Conservation (phyloP, 2,797 vertebrate genomes). For the Takifugu rubripes region DNA sequence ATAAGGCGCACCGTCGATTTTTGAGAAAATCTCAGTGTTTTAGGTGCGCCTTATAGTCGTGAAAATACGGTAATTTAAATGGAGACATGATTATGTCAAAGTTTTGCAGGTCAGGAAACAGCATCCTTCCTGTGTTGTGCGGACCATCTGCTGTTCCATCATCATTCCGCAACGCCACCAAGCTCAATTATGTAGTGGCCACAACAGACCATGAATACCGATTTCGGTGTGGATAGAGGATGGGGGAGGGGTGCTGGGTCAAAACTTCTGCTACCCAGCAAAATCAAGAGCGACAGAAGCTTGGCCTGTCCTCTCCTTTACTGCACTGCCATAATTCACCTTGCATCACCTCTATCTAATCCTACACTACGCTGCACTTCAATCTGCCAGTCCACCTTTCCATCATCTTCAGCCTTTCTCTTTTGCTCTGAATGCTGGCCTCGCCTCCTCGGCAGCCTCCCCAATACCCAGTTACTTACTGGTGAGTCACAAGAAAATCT, state of each 20-base stretch:
- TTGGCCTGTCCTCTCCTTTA: constrained; percentile 57
- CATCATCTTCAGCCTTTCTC: constrained; percentile 22
- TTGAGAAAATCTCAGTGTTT: too few relatives aligned
- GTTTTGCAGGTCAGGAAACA: constrained; percentile 1
- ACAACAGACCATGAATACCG: constrained; percentile 62
- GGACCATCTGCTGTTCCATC: constrained; percentile 26
- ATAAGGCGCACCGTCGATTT: too few relatives aligned
- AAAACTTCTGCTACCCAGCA: constrained; percentile 46
- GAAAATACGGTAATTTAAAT: too few relatives aligned
- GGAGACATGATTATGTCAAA: too few relatives aligned
- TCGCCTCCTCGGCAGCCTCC: neutral
- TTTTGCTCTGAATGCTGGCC: constrained; percentile 8
- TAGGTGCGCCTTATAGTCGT: too few relatives aligned
- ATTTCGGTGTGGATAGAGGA: constrained; percentile 41
- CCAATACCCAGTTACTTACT: constrained; percentile 11
- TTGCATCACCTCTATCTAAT: constrained; percentile 63
- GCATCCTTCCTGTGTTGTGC: constrained; percentile 10
- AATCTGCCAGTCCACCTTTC: constrained; percentile 40
- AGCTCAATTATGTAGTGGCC: constrained; percentile 60
- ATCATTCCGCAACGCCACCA: constrained; percentile 44
- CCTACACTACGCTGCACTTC: constrained; percentile 50
- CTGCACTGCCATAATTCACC: constrained; percentile 57
- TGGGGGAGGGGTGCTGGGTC: constrained; percentile 5
- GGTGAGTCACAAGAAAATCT: constrained; percentile 54
- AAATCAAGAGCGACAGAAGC: constrained; percentile 64